Evolutionary conservation across 2,797 vertebrate genomes (phyloP).

Genomic region (Nannoperca obscura): DNA sequence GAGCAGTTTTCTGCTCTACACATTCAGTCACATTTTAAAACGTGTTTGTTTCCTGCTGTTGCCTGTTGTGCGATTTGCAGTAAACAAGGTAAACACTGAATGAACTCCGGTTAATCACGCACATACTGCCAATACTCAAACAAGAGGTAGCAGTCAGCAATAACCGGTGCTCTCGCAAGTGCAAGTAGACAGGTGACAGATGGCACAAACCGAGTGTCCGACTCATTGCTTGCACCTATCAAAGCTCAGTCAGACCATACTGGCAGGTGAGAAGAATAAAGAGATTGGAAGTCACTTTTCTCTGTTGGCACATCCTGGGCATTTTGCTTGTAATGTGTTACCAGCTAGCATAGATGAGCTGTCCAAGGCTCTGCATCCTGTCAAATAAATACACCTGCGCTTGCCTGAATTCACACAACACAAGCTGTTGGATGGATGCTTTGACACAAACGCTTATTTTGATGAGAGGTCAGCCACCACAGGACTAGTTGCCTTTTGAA

Average conservation of each 20-base stretch:
- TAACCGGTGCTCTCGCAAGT: not conserved
- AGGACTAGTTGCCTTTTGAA: not conserved
- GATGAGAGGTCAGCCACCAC: not conserved
- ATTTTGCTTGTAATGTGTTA: constrained; percentile 33
- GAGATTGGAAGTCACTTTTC: constrained; percentile 55
- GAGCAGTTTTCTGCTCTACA: not conserved
- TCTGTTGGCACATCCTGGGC: constrained; percentile 32
- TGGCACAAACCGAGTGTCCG: constrained; percentile 33
- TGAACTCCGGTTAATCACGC: not conserved
- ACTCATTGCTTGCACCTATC: constrained; percentile 48
- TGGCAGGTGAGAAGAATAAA: constrained; percentile 62
- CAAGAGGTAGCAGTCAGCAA: constrained; percentile 16
- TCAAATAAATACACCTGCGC: constrained; percentile 39
- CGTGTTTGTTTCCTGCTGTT: not conserved
- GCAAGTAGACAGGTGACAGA: constrained; percentile 48
- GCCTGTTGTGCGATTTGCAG: not conserved
- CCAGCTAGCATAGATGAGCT: constrained; percentile 20
- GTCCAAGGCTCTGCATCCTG: constrained; percentile 16
- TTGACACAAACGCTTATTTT: not conserved
- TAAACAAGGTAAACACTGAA: not conserved
- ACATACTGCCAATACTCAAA: not conserved
- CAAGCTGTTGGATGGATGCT: not conserved
- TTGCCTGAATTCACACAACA: constrained; percentile 13
- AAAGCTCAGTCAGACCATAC: constrained; percentile 44
- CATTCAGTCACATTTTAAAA: not conserved